A percentile compares a stretch with the other conserved stretches of the same genome.
Evolutionary conservation across 2,888 invertebrate genomes (phyloP).

Genomic region (Drosophila mayaguana): DNA sequence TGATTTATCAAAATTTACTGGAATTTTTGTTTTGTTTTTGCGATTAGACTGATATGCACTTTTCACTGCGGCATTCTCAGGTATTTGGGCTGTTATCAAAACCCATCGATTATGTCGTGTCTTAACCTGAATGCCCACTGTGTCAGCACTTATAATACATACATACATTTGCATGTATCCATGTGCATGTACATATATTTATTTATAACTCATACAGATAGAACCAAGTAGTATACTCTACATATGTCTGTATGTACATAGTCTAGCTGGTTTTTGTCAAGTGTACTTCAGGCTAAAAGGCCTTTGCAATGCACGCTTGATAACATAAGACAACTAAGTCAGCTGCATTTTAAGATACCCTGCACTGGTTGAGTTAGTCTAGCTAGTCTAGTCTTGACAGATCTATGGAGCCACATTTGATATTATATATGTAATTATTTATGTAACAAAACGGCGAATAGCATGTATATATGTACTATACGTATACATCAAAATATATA

Average conservation of each 20-base stretch:
- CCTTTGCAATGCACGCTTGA: conserved; percentile 48
- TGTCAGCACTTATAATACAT: conserved; percentile 1
- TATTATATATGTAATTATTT: too few relatives aligned
- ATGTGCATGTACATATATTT: background rate
- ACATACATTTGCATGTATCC: too few relatives aligned
- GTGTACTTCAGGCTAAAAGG: conserved; percentile 51
- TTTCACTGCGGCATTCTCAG: background rate
- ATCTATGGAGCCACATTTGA: too few relatives aligned
- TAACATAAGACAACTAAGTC: conserved; percentile 26
- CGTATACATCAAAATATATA: too few relatives aligned
- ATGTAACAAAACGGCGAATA: too few relatives aligned
- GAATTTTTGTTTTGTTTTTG: conserved; percentile 18
- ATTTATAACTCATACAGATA: background rate
- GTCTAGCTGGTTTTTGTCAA: conserved; percentile 4
- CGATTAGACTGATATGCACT: conserved; percentile 5
- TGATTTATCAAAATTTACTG: conserved; percentile 41
- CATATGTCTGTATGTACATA: background rate
- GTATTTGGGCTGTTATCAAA: conserved; percentile 35
- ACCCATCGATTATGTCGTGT: conserved; percentile 71
- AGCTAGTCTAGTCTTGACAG: too few relatives aligned
- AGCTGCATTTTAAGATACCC: conserved; percentile 10
- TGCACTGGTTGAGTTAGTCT: too few relatives aligned
- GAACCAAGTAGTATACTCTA: conserved; percentile 3
- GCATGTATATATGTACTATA: too few relatives aligned
- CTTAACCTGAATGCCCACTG: conserved; percentile 49